phyloP scores from a whole-genome alignment of 92 coral and sea anemone genomes.

The Zoanthus sociatus region DNA sequence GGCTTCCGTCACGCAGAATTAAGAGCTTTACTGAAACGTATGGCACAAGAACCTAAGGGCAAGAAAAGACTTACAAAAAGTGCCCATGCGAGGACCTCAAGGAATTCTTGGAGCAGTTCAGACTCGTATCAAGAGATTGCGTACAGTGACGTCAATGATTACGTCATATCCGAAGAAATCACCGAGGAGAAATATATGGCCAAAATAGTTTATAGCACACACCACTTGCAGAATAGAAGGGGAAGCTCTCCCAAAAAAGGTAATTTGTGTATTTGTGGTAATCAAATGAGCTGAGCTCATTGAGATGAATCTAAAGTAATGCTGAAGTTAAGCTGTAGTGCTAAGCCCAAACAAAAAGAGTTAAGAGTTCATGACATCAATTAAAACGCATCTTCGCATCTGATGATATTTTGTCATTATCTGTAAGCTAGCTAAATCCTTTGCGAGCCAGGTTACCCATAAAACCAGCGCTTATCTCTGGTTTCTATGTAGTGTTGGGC shows the following conservation, averaged over 20 bases:
- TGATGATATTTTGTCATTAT: too few species aligned
- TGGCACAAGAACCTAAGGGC: not conserved
- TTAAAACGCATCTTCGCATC: too few species aligned
- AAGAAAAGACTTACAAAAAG: slow-evolving; percentile 11
- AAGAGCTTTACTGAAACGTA: not conserved
- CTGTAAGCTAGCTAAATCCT: too few species aligned
- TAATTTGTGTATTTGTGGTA: not conserved
- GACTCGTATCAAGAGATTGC: slow-evolving; percentile 15
- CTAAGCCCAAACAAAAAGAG: too few species aligned
- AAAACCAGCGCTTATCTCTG: too few species aligned
- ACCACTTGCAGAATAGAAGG: slow-evolving; percentile 15
- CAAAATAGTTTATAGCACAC: slow-evolving; percentile 9
- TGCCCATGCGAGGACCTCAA: not conserved
- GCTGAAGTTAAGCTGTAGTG: not conserved
- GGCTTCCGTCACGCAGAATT: slow-evolving; percentile 22
- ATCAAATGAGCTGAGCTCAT: too few species aligned
- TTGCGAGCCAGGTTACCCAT: too few species aligned
- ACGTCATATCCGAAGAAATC: slow-evolving; percentile 29
- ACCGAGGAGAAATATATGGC: slow-evolving; percentile 14
- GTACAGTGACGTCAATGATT: slow-evolving; percentile 21
- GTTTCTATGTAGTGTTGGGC: too few species aligned
- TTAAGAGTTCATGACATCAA: too few species aligned
- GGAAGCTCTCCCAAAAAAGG: slow-evolving; percentile 2
- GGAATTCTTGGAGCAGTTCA: slow-evolving; percentile 18
- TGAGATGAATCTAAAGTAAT: not conserved